Base-by-base conservation (phyloP, 2,113 vertebrate genomes). In the Urocitellus parryii region DNA sequence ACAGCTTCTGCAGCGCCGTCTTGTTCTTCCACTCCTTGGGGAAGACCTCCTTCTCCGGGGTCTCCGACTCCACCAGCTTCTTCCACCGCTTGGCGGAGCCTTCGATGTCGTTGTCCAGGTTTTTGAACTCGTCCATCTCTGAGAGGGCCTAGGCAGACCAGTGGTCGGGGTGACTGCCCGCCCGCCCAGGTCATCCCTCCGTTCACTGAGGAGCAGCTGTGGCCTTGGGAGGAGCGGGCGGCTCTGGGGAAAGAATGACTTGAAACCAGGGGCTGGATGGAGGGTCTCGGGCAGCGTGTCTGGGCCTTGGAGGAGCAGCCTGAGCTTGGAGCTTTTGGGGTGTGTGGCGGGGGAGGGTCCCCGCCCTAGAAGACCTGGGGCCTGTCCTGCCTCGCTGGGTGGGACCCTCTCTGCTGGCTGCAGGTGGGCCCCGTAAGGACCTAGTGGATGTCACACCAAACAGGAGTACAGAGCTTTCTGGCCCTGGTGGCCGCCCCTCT, bases 1-100 rank as follows among this genome's bases (percentile, higher is more conserved):
- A 99, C 61, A 99, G 97, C 97, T 98, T 99, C 98, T 99, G 98
- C 95, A 99, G 91, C 0, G 98, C 94, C 0, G 98, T 79, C 85
- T 98, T 99, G 95, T 98, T 98, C 96, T 99, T 99, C 98, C 98
- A 99, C 73, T 99, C 98, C 90, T 98, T 98, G 17, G 99, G 99
- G 95, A 99, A 98, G 63, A 96, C 89, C 78, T 98, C 99, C 13
- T 98, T 99, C 81, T 99, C 99, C 0, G 98, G 99, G 0, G 97
- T 98, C 39, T 99, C 98, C 0, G 98, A 98, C 96, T 99, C 98
- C 79, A 99, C 98, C 63, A 99, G 98, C 58, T 98, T 99, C 0
- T 98, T 99, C 99, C 99, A 99, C 2, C 98, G 95, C 79, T 98
- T 99, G 84, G 98, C 98, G 0, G 98, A 99, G 2, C 97, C 98